Percentiles rank a stretch among this genome's conserved stretches.
Evolutionary conservation across 53 echinoderm and acorn worm species (phyloP).

Genomic region (Patiria pectinifera): DNA sequence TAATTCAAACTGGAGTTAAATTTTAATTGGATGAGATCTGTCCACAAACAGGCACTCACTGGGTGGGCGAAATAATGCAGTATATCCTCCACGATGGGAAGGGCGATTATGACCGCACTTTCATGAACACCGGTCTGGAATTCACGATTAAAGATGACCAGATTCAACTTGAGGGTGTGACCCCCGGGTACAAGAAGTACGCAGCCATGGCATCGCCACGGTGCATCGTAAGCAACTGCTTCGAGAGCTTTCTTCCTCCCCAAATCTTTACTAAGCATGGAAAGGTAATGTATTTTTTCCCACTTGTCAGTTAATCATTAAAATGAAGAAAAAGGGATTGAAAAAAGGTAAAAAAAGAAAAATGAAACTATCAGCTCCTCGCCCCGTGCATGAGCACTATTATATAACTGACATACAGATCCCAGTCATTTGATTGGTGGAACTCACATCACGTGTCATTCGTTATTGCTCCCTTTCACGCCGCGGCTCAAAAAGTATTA

Average conservation of each 20-base stretch:
- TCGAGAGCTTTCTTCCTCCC: background rate
- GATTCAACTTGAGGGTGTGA: constrained; percentile 16
- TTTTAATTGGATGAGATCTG: background rate
- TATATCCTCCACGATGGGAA: constrained; percentile 57
- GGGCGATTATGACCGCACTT: constrained; percentile 66
- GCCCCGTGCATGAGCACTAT: no score
- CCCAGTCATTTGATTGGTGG: no score
- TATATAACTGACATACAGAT: no score
- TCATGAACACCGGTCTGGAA: constrained; percentile 67
- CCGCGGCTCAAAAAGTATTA: no score
- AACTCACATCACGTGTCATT: no score
- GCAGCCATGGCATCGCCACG: constrained; percentile 62
- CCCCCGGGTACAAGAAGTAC: constrained; percentile 67
- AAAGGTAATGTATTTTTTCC: background rate
- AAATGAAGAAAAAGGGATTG: no score
- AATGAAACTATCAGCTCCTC: no score
- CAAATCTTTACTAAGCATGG: background rate
- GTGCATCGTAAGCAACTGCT: constrained; percentile 24
- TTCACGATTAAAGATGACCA: constrained; percentile 44
- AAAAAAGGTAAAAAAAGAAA: no score
- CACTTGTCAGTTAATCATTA: no score
- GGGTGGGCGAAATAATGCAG: constrained; percentile 72
- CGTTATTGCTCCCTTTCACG: no score
- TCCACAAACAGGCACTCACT: constrained; percentile 71
- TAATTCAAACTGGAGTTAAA: no score